A percentile compares a stretch with the other conserved stretches of the same genome.
Conservation (phyloP, 1,140 invertebrate species). For the Hypothenemus hampei region DNA sequence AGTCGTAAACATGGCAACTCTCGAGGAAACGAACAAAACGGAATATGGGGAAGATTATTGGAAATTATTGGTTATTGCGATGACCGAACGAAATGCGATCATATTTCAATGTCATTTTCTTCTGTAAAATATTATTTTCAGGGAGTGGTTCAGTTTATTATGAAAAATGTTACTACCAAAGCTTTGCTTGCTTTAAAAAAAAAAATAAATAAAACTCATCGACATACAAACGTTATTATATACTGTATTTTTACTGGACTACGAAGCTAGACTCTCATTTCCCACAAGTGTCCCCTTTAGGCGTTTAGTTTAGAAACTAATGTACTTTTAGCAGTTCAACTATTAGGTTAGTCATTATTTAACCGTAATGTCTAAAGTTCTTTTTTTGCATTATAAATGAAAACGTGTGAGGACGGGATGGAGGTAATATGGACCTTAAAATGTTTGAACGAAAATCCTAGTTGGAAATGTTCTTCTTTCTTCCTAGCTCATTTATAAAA, state of each 20-base stretch:
- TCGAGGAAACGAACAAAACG: slow-evolving; percentile 1
- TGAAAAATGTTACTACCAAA: no score
- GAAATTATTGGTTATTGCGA: slow-evolving; percentile 1
- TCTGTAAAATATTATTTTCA: no score
- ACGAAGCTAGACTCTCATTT: not conserved
- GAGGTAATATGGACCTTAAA: not conserved
- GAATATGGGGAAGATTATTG: slow-evolving; percentile 1
- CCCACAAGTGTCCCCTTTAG: not conserved
- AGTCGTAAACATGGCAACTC: slow-evolving; percentile 12
- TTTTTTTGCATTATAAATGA: slow-evolving; percentile 9
- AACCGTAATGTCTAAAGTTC: not conserved
- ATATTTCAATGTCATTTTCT: no score
- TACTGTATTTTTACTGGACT: slow-evolving; percentile 9
- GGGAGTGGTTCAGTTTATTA: no score
- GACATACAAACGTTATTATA: no score
- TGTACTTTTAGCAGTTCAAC: slow-evolving; percentile 5
- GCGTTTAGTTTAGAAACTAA: slow-evolving; percentile 14
- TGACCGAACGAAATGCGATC: not conserved
- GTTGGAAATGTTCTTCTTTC: no score
- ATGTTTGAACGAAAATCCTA: no score
- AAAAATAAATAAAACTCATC: no score
- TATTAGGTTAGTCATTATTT: not conserved
- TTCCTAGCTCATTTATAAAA: no score
- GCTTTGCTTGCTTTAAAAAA: no score
- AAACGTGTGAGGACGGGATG: not conserved